These are phyloP conservation scores for Pterocles burchelli DNA, from an alignment of 2,113 vertebrate genomes.

Conservation along the genomic window DNA sequence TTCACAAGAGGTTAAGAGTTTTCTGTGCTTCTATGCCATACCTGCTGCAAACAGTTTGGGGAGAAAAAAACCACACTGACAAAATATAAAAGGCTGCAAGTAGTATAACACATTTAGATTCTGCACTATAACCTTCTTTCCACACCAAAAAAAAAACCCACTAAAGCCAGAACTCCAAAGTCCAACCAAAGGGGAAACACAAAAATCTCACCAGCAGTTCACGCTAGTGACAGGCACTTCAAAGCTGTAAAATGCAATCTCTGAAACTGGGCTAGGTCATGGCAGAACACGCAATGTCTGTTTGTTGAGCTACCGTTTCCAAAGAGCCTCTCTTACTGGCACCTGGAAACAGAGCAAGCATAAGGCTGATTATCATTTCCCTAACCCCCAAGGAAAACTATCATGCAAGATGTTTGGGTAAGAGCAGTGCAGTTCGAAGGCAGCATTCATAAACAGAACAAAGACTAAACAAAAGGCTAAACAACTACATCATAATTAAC, in stretches of 20 bases:
- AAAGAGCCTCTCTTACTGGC: conserved; percentile 32
- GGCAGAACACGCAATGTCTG: not conserved
- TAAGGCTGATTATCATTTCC: conserved; percentile 63
- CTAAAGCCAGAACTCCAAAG: not conserved
- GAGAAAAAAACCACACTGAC: not conserved
- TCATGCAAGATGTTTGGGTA: conserved; percentile 53
- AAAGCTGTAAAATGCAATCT: not conserved
- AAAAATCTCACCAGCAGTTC: not conserved
- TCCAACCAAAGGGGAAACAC: not conserved
- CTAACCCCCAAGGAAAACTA: conserved; percentile 62
- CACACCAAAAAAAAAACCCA: not conserved
- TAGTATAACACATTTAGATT: not conserved
- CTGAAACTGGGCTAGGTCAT: not conserved
- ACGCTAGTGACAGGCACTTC: not conserved
- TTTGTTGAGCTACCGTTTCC: conserved; percentile 28
- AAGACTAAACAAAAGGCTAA: conserved; percentile 60
- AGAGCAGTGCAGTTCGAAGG: conserved; percentile 34
- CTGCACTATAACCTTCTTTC: not conserved
- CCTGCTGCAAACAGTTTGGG: conserved; percentile 28
- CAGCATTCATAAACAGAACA: conserved; percentile 64
- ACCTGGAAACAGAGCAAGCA: conserved; percentile 60
- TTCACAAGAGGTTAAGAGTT: not conserved
- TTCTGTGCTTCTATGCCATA: not conserved
- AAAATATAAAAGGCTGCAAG: not conserved
- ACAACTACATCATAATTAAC: conserved; percentile 61